Percentiles rank a stretch among this genome's conserved stretches.
Conservation (phyloP, 1,140 invertebrate species). For the Anadara kagoshimensis region DNA sequence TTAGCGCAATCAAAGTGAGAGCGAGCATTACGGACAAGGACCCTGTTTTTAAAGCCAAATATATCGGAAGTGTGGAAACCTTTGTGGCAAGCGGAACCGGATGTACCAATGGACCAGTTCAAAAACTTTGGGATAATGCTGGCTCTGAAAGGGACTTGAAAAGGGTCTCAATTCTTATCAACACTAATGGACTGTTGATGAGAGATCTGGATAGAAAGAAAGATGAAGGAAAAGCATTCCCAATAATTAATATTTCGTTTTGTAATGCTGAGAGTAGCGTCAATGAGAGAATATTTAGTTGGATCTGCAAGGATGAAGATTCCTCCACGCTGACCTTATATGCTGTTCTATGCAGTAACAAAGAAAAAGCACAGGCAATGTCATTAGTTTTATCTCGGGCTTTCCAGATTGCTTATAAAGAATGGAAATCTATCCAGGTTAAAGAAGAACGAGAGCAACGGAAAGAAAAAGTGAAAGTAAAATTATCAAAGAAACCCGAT, state of each 20-base stretch:
- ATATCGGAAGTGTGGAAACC: constrained; percentile 54
- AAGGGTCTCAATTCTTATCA: constrained; percentile 43
- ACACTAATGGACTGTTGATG: constrained; percentile 45
- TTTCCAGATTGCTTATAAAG: constrained; percentile 61
- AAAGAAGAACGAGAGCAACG: constrained; percentile 17
- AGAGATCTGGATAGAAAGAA: constrained; percentile 45
- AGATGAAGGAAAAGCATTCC: constrained; percentile 30
- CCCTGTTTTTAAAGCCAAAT: constrained; percentile 58
- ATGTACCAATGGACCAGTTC: constrained; percentile 50
- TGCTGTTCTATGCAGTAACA: constrained; percentile 59
- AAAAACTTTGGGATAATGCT: constrained; percentile 61
- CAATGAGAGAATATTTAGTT: constrained; percentile 63
- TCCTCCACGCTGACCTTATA: constrained; percentile 48
- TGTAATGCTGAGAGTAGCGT: constrained; percentile 46
- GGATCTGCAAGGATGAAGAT: constrained; percentile 54
- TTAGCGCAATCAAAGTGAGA: constrained; percentile 41
- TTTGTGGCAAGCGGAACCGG: constrained; percentile 54
- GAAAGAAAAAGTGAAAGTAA: constrained; percentile 7
- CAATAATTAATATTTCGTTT: constrained; percentile 61
- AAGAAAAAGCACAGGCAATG: constrained; percentile 62
- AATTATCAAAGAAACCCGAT: not conserved
- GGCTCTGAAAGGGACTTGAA: constrained; percentile 48
- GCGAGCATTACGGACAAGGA: constrained; percentile 54
- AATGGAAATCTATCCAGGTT: constrained; percentile 50
- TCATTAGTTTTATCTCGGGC: constrained; percentile 61